Evolutionary conservation across 2,888 invertebrate genomes (phyloP).

Genomic region (Rhagonycha fulva): DNA sequence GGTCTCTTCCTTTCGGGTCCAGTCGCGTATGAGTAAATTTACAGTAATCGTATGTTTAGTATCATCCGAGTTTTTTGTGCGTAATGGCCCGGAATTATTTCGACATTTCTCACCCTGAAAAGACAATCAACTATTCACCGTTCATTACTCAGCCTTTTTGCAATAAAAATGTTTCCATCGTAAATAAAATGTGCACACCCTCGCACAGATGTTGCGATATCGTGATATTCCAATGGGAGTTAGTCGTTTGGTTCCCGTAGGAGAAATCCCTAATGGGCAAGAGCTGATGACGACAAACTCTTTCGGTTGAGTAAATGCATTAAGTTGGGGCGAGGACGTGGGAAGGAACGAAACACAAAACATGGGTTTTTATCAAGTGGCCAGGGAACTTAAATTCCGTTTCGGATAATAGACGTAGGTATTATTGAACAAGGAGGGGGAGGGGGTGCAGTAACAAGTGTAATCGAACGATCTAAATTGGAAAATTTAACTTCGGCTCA

Average conservation of each 20-base stretch:
- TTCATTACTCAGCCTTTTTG: slow-evolving; percentile 24
- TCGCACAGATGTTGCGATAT: slow-evolving; percentile 18
- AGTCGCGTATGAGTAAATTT: neutral
- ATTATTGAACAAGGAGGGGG: slow-evolving; percentile 13
- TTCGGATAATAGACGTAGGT: slow-evolving; percentile 8
- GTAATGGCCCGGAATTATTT: slow-evolving; percentile 13
- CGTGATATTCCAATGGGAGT: slow-evolving; percentile 15
- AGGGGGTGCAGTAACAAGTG: slow-evolving; percentile 11
- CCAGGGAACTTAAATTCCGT: slow-evolving; percentile 9
- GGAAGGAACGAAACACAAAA: slow-evolving; percentile 19
- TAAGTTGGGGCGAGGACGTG: slow-evolving; percentile 17
- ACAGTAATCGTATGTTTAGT: slow-evolving; percentile 2
- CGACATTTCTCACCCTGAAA: neutral
- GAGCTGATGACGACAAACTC: slow-evolving; percentile 24
- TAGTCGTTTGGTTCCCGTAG: slow-evolving; percentile 22
- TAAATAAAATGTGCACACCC: slow-evolving; percentile 16
- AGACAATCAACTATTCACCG: slow-evolving; percentile 25
- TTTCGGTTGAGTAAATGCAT: slow-evolving; percentile 25
- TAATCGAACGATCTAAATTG: slow-evolving; percentile 21
- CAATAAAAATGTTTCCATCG: slow-evolving; percentile 18
- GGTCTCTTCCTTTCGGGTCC: neutral
- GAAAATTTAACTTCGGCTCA: slow-evolving; percentile 8
- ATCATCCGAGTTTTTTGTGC: neutral
- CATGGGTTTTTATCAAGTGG: slow-evolving; percentile 25
- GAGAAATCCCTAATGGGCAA: slow-evolving; percentile 19